Conservation (phyloP, 2,113 vertebrate species). For the Lycocorax pyrrhopterus region DNA sequence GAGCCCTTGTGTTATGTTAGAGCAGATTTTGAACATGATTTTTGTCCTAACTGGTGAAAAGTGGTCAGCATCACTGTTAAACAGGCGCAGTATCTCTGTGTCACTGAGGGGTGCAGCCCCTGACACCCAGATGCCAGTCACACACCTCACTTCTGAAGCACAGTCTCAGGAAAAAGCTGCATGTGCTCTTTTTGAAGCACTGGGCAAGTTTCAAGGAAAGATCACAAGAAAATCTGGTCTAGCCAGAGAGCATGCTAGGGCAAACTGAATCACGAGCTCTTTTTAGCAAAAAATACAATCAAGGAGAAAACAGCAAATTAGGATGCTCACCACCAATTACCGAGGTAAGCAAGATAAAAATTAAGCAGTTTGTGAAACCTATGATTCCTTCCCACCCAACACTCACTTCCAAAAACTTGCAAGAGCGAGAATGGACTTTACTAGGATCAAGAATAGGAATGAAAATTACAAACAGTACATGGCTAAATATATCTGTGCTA, state of each 20-base stretch:
- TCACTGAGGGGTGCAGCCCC: background rate
- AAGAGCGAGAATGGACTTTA: background rate
- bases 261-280: background rate
- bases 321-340: background rate
- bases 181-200: accelerated
- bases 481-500: background rate
- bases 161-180: background rate
- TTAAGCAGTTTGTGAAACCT: background rate
- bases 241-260: background rate
- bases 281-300: background rate
- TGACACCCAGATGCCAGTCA: background rate
- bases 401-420: background rate
- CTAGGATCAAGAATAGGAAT: background rate
- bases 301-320: background rate
- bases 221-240: background rate
- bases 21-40: background rate
- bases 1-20: background rate
- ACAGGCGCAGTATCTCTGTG: no score
- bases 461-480: background rate
- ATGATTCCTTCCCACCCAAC: background rate
- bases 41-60: background rate
- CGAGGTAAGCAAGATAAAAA: background rate
- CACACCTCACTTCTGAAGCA: background rate
- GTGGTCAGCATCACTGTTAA: background rate
- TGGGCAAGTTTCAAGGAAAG: background rate